phyloP scores from a whole-genome alignment of 1,140 invertebrate genomes.

The Drosophila trapezifrons region DNA sequence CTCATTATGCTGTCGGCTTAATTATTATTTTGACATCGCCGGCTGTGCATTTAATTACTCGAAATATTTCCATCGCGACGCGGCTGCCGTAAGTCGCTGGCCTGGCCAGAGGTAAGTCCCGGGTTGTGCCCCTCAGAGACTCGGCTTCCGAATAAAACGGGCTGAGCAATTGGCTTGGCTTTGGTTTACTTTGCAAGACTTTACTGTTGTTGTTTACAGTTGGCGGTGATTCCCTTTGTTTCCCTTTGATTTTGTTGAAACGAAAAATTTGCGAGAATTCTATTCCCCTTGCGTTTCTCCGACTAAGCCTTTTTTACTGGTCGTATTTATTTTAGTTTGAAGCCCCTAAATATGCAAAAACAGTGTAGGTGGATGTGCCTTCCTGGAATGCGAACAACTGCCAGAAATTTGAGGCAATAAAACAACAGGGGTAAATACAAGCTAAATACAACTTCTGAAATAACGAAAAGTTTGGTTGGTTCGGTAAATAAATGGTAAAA shows the following conservation, averaged over 20 bases:
- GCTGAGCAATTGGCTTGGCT: conserved; percentile 31
- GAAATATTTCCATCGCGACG: conserved; percentile 56
- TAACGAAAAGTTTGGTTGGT: conserved; percentile 20
- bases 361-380: conserved; percentile 5
- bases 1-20: conserved; percentile 73
- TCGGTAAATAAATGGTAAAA: neutral
- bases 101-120: conserved; percentile 15
- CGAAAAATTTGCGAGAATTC: conserved; percentile 31
- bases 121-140: neutral
- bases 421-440: conserved; percentile 16
- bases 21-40: conserved; percentile 74
- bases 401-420: conserved; percentile 1
- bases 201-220: conserved; percentile 55
- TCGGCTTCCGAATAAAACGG: conserved; percentile 29
- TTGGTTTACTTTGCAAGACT: conserved; percentile 49
- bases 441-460: conserved; percentile 13
- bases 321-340: conserved; percentile 37
- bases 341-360: conserved; percentile 7
- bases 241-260: conserved; percentile 57
- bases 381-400: conserved; percentile 8
- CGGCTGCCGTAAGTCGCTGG: conserved; percentile 5
- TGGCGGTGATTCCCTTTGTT: conserved; percentile 58
- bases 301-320: conserved; percentile 28
- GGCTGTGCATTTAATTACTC: conserved; percentile 71
- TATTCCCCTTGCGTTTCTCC: conserved; percentile 39